Evolutionary conservation across 2,888 invertebrate species (phyloP).

Genomic region (Caenorhabditis sp.): DNA sequence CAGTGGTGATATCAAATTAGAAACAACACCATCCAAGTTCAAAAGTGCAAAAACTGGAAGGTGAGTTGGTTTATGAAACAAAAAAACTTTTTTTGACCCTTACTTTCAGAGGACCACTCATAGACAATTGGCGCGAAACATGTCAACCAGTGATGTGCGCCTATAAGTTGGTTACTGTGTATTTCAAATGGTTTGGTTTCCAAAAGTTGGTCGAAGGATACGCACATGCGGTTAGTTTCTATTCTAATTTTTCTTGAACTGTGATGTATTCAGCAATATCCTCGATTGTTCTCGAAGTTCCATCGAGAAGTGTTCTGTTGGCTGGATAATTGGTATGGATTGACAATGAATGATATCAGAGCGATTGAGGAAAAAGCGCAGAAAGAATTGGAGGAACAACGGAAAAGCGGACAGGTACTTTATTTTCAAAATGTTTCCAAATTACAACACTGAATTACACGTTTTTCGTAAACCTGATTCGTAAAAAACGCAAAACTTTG

Average conservation of each 20-base stretch:
- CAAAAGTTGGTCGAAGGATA: slow-evolving; percentile 84
- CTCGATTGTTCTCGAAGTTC: slow-evolving; percentile 92
- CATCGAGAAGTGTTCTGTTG: slow-evolving; percentile 99
- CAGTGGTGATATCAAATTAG: slow-evolving; percentile 82
- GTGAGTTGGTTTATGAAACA: slow-evolving; percentile 14
- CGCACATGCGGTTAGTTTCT: slow-evolving; percentile 58
- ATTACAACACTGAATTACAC: no score
- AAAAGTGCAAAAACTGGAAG: slow-evolving; percentile 92
- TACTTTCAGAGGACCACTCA: slow-evolving; percentile 81
- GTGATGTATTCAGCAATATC: slow-evolving; percentile 65
- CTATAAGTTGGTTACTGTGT: slow-evolving; percentile 94
- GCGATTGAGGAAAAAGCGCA: slow-evolving; percentile 93
- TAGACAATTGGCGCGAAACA: slow-evolving; percentile 54
- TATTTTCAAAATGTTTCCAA: not conserved
- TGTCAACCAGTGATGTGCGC: slow-evolving; percentile 85
- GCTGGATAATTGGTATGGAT: slow-evolving; percentile 96
- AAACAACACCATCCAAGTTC: slow-evolving; percentile 86
- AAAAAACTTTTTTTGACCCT: not conserved
- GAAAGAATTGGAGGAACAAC: slow-evolving; percentile 55
- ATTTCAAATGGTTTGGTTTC: slow-evolving; percentile 98
- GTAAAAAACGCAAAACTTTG: no score
- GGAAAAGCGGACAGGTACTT: slow-evolving; percentile 53
- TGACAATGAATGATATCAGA: slow-evolving; percentile 97
- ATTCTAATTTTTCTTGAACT: not conserved
- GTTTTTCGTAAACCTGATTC: not conserved